Evolutionary conservation across 2,888 invertebrate species (phyloP), one percentile per base, ranked within the genome.

Genomic region (Adineta ricciae): DNA sequence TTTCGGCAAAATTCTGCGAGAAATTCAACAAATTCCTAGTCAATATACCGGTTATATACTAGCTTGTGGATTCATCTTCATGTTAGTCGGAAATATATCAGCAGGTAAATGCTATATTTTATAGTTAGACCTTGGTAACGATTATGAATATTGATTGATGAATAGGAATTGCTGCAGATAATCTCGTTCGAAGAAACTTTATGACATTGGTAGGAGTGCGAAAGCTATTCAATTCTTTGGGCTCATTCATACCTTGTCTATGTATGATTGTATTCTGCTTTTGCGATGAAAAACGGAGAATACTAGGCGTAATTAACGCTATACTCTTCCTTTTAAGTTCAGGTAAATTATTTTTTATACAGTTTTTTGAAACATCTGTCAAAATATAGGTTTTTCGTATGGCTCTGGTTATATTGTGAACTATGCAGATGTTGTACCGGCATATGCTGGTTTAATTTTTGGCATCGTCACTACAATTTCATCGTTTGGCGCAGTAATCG

Each of bases 1-100:
- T 38, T n/a, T 87, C 11, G 87, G 87, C 19, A 83, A 54, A 50
- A 84, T 86, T 56, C 41, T 86, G n/a, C 56, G 54, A 36, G 86
- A 86, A 49, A 50, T 86, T 46, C 84, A 56, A 38, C 72, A n/a
- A 2, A 41, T 83, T 27, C 50, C 73, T 21, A n/a, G 24, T 8
- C 73, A 78, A 78, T 78, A 78, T 41, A 41, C 41, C n/a, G 73
- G 73, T 41, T 78, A 41, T 78, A 78, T 78, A 78, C 21, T 41
- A 36, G 38, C 73, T 38, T 36, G 21, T 41, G 73, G 85, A 27
- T 85, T 85, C 56, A 52, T 83, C 73, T 50, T 85, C 24, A 85
- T 72, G 73, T 72, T 73, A 7, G 50, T 83, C 41, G 73, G 11
- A 73, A 54, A 49, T 82, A 21, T 56, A 72, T n/a, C 49, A 84